Evolutionary conservation across 2,888 invertebrate genomes (phyloP).

Genomic region (Andrena dorsata): DNA sequence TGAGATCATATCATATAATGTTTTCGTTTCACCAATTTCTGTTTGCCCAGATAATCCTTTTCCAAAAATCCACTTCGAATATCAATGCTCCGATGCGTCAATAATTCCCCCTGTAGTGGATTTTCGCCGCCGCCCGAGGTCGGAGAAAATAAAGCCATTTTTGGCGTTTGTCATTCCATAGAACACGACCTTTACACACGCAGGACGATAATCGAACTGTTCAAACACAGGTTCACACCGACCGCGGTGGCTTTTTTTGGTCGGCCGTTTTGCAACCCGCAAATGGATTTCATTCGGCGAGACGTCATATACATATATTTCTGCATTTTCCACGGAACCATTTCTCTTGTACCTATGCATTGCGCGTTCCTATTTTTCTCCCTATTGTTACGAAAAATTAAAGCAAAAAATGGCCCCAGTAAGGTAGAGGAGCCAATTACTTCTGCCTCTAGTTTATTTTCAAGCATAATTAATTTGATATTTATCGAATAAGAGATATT

Average conservation of each 20-base stretch:
- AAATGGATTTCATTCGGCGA: constrained; percentile 2
- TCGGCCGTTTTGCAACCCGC: neutral
- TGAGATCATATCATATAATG: too few species aligned
- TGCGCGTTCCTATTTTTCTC: neutral
- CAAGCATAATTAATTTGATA: too few species aligned
- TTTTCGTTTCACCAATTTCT: neutral
- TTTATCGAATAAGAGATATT: too few species aligned
- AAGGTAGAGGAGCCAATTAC: too few species aligned
- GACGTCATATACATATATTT: neutral
- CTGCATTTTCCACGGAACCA: neutral
- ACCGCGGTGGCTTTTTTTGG: neutral
- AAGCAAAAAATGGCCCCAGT: neutral
- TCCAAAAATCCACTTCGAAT: neutral
- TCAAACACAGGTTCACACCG: constrained; percentile 17
- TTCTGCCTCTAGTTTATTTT: too few species aligned
- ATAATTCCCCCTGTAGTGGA: constrained; percentile 25
- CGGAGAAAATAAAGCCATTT: constrained; percentile 25
- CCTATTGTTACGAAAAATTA: neutral
- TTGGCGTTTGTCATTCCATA: neutral
- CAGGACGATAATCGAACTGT: constrained; percentile 33
- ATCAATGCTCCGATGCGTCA: constrained; percentile 6
- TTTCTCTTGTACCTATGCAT: neutral
- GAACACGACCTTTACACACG: constrained; percentile 3
- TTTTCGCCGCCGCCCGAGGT: neutral
- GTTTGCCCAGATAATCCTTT: neutral